These are phyloP conservation scores for Hydropsyche tenuis DNA, from an alignment of 1,140 invertebrate genomes.

Conservation along the genomic window DNA sequence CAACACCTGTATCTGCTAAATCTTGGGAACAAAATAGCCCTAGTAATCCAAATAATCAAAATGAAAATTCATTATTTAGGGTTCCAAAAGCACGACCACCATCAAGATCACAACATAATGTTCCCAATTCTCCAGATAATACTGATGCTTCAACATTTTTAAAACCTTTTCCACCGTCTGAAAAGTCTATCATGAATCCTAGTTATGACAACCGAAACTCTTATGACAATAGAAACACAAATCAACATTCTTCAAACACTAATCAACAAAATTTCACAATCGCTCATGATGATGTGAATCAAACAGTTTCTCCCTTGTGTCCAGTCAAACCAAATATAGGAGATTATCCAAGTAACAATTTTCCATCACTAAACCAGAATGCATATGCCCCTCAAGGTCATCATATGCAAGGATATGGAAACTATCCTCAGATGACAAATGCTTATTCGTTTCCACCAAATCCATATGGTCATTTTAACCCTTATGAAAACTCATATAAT, in stretches of 20 bases:
- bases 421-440: constrained; percentile 61
- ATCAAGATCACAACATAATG: constrained; percentile 62
- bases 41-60: constrained; percentile 50
- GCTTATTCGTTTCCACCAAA: constrained; percentile 59
- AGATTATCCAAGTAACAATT: constrained; percentile 58
- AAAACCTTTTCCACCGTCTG: constrained; percentile 64
- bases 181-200: constrained; percentile 54
- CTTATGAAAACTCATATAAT: constrained; percentile 62
- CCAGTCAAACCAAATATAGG: constrained; percentile 53
- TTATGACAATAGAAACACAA: constrained; percentile 55
- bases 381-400: constrained; percentile 56
- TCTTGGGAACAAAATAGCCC: constrained; percentile 46
- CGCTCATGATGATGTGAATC: constrained; percentile 56
- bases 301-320: constrained; percentile 50
- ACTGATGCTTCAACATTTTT: constrained; percentile 62
- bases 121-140: constrained; percentile 55
- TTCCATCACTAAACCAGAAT: constrained; percentile 57
- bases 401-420: constrained; percentile 58
- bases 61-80: constrained; percentile 67
- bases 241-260: constrained; percentile 51
- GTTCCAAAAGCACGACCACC: constrained; percentile 72
- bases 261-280: constrained; percentile 58
- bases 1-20: constrained; percentile 41
- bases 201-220: constrained; percentile 58
- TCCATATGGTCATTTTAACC: constrained; percentile 61